Evolutionary conservation across 2,797 vertebrate species (phyloP).

Genomic region (Takifugu ocellatus): DNA sequence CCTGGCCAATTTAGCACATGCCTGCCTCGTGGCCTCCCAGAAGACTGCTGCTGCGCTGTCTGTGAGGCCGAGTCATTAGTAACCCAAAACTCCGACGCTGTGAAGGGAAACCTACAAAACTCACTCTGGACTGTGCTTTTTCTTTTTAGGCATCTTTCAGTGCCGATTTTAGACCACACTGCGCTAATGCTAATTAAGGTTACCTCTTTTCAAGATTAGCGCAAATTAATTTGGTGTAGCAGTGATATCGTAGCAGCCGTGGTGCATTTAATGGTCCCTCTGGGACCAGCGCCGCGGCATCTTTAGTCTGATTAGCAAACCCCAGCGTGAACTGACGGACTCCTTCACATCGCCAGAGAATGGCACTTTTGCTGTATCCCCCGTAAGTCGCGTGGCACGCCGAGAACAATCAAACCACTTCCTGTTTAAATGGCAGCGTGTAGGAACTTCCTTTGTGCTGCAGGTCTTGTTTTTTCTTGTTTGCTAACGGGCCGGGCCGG

Average conservation of each 20-base stretch:
- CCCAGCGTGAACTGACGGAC: constrained; percentile 9
- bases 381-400: too few relatives aligned
- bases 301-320: too few relatives aligned
- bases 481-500: constrained; percentile 38
- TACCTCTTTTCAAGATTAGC: too few relatives aligned
- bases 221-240: too few relatives aligned
- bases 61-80: constrained; percentile 34
- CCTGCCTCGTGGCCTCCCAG: constrained; percentile 57
- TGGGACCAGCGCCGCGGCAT: too few relatives aligned
- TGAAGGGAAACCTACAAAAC: background rate
- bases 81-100: constrained; percentile 15
- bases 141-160: background rate
- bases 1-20: constrained; percentile 66
- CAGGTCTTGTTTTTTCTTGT: constrained; percentile 11
- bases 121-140: background rate
- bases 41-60: constrained; percentile 47
- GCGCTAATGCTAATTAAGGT: constrained; percentile 53
- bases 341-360: constrained; percentile 50
- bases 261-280: too few relatives aligned
- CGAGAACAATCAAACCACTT: too few relatives aligned
- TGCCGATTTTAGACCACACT: background rate
- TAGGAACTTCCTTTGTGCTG: too few relatives aligned
- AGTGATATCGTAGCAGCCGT: too few relatives aligned
- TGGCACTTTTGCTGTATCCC: background rate
- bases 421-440: too few relatives aligned